Evolutionary conservation across 1,140 invertebrate species (phyloP), one percentile per base, ranked within the genome.

Genomic region (Ips nitidus): DNA sequence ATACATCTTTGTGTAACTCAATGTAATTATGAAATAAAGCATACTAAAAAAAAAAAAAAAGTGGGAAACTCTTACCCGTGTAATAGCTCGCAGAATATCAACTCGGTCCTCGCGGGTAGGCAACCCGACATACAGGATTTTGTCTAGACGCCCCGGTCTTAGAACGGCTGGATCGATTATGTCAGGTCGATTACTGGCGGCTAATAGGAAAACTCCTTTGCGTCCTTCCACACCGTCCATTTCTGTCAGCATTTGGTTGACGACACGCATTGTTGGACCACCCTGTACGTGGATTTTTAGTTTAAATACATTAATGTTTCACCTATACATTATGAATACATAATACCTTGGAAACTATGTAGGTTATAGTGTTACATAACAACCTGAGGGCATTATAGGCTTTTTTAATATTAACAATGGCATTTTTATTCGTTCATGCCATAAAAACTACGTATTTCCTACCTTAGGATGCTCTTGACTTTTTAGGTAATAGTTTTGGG

Each of bases 231-330:
- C 86, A 3, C 98, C 98, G 81, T 99, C 97, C 97, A 99, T 98
- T 86, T 99, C 98, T 0, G 97, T 98, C 37, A 99, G 81, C 76
- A 99, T 84, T 81, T 99, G 97, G 81, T 98, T 99, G 0, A 99
- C 97, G 36, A 99, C 92, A 36, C 97, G 86, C 5, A 89, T 90
- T 2, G 86, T 86, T 0, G 89, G 87, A 3, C 88, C 87, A 70
- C 87, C 85, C 83, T 91, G 71, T 1, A 71, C 79, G 40, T 59
- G 53, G 0, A 42, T 8, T 55, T n/a, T 55, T 1, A 55, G 6
- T n/a, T 6, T 5, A 5, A 47, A 4, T 47, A n/a, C 45, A 47
- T 47, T n/a, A 47, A 47, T 1, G 45, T n/a, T 22, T 22, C 22
- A 22, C 22, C 22, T 22, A 22, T 22, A 22, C 22, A 22, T 22